Conservation (phyloP, 2,888 invertebrate genomes). For the Conus canariensis region DNA sequence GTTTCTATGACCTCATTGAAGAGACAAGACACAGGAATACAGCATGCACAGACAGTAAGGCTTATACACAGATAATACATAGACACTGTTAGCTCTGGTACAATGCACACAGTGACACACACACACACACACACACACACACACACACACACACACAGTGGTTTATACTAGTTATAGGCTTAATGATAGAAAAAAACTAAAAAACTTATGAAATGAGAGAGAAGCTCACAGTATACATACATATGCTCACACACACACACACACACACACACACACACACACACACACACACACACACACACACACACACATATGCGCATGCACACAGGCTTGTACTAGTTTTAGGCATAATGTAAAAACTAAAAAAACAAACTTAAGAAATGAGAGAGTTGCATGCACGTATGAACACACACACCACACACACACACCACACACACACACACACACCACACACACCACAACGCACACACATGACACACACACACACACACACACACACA, state of each 20-base stretch:
- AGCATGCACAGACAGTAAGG: not conserved
- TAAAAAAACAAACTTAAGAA: not conserved
- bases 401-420: not conserved
- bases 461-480: not conserved
- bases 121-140: not conserved
- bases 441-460: slow-evolving; percentile 3
- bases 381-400: not conserved
- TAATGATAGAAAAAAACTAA: not conserved
- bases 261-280: slow-evolving; percentile 14
- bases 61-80: not conserved
- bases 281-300: slow-evolving; percentile 13
- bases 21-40: not conserved
- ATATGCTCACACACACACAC: not conserved
- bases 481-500: slow-evolving; percentile 15
- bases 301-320: not conserved
- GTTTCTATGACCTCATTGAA: no score
- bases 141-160: not conserved
- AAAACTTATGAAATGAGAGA: not conserved
- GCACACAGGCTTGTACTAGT: not conserved
- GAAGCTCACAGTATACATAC: no score
- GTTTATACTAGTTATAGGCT: no score
- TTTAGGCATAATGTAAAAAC: no score
- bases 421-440: not conserved
- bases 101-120: not conserved
- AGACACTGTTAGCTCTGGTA: not conserved